Percentiles rank a stretch among this genome's conserved stretches.
These are phyloP conservation scores for Whitmania pigra DNA, from an alignment of 1,140 invertebrate species.

Conservation along the genomic window DNA sequence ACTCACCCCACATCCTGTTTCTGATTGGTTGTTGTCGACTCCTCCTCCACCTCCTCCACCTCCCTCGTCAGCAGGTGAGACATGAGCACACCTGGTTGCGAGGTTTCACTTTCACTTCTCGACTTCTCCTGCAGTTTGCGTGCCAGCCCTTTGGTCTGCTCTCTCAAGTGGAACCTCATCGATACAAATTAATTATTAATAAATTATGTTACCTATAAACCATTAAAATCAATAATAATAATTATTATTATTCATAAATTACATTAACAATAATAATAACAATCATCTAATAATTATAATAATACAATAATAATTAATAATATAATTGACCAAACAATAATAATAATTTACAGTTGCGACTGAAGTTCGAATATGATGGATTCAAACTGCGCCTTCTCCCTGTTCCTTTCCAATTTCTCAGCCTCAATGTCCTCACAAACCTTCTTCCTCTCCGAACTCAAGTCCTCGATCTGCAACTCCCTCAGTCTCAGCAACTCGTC, in stretches of 20 bases:
- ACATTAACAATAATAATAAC: neutral
- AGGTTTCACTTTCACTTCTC: neutral
- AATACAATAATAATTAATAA: neutral
- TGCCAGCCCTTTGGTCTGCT: slow-evolving; percentile 5
- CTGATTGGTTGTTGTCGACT: neutral
- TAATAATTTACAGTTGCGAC: slow-evolving; percentile 10
- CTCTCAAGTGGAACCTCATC: slow-evolving; percentile 9
- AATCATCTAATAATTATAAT: neutral
- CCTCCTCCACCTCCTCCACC: neutral
- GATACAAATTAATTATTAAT: neutral
- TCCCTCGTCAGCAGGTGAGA: neutral
- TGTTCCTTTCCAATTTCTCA: neutral
- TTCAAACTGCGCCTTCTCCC: slow-evolving; percentile 5
- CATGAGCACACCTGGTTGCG: neutral
- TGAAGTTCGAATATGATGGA: slow-evolving; percentile 13
- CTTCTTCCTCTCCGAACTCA: neutral
- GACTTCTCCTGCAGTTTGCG: neutral
- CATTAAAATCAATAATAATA: no score
- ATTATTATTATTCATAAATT: no score
- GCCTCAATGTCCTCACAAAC: neutral
- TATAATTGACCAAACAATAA: neutral
- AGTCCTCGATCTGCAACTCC: slow-evolving; percentile 11
- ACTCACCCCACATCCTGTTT: neutral
- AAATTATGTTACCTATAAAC: neutral
- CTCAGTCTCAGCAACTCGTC: slow-evolving; percentile 15